Percentiles rank a stretch among this genome's conserved stretches.
Conservation (phyloP, 23 tunicate genomes). For the Diplosoma virens region DNA sequence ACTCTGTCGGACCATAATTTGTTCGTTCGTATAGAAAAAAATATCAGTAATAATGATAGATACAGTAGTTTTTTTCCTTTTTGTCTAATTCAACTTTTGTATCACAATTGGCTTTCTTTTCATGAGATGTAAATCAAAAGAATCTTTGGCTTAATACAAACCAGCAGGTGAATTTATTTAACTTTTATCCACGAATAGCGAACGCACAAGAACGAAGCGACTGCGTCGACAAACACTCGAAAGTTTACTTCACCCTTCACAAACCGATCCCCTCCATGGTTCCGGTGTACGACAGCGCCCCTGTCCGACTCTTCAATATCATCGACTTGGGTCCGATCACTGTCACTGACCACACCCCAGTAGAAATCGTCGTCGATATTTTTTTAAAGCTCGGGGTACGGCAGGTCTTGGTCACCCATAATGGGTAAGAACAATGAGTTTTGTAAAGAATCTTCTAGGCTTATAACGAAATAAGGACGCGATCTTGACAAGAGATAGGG, state of each 20-base stretch:
- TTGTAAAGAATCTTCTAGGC: neutral
- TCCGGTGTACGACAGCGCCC: constrained; percentile 21
- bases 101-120: too few species aligned
- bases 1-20: too few species aligned
- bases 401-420: constrained; percentile 89
- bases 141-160: too few species aligned
- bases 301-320: constrained; percentile 84
- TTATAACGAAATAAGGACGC: too few species aligned
- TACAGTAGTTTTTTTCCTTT: too few species aligned
- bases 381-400: constrained; percentile 90
- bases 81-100: too few species aligned
- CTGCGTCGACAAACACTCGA: constrained; percentile 64
- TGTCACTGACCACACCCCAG: constrained; percentile 95
- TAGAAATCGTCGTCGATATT: constrained; percentile 96
- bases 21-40: too few species aligned
- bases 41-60: too few species aligned
- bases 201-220: constrained; percentile 58
- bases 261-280: constrained; percentile 23
- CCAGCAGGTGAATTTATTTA: too few species aligned
- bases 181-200: too few species aligned
- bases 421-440: constrained; percentile 52
- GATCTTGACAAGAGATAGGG: too few species aligned
- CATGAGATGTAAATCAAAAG: too few species aligned
- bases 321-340: constrained; percentile 96
- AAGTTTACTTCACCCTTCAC: constrained; percentile 72